phyloP scores from a whole-genome alignment of 2,113 vertebrate species.

The Emydocephalus ijimae region DNA sequence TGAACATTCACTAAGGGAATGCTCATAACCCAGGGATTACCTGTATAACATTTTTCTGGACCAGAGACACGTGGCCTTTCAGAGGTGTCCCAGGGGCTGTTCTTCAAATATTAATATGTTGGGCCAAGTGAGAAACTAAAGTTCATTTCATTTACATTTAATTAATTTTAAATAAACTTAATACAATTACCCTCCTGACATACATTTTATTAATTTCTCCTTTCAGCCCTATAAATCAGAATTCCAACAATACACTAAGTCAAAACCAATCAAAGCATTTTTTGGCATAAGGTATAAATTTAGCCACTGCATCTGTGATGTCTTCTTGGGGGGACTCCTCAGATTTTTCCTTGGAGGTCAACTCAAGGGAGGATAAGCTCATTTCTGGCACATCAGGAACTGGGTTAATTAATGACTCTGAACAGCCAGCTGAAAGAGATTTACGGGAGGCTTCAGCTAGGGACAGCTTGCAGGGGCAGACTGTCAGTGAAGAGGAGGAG shows the following conservation, averaged over 20 bases:
- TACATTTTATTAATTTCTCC: not conserved
- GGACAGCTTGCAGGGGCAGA: too few species aligned
- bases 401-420: too few species aligned
- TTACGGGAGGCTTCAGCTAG: too few species aligned
- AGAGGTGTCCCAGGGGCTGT: not conserved
- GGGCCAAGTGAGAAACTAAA: not conserved
- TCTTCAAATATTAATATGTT: not conserved
- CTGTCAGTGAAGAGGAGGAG: too few species aligned
- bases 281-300: not conserved
- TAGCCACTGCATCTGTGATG: not conserved
- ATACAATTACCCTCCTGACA: not conserved
- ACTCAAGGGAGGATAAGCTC: too few species aligned
- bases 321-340: too few species aligned
- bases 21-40: too few species aligned
- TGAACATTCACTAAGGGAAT: too few species aligned
- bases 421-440: too few species aligned
- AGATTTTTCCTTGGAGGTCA: too few species aligned
- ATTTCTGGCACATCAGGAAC: too few species aligned
- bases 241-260: not conserved
- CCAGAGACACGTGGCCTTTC: not conserved
- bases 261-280: not conserved
- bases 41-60: not conserved
- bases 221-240: not conserved
- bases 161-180: not conserved
- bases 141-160: not conserved